Evolutionary conservation across 2,797 vertebrate species (phyloP).

Genomic region (Poliocrania exsul): DNA sequence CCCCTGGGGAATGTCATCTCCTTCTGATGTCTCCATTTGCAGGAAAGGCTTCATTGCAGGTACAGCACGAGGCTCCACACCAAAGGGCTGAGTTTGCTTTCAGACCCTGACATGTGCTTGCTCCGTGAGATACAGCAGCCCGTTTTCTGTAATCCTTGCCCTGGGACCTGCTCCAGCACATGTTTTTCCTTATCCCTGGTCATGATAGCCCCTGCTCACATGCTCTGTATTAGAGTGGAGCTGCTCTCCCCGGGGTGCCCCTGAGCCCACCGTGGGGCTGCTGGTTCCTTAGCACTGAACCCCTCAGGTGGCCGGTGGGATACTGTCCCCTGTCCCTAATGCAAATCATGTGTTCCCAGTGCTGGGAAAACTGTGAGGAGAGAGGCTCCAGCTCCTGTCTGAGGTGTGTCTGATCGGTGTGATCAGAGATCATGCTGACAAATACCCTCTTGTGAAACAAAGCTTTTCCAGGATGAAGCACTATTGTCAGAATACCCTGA

Average conservation of each 20-base stretch:
- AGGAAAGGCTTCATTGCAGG: conserved; percentile 1
- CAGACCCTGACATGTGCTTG: rapidly evolving
- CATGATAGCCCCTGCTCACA: background rate
- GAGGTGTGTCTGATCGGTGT: background rate
- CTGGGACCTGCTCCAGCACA: background rate
- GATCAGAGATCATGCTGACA: background rate
- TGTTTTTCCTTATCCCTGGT: background rate
- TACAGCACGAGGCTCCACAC: background rate
- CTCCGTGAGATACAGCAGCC: background rate
- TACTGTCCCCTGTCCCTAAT: background rate
- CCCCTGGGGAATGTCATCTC: conserved; percentile 6
- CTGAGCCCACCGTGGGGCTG: background rate
- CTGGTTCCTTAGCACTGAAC: background rate
- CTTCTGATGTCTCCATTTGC: conserved; percentile 55
- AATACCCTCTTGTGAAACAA: background rate
- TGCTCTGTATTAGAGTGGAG: background rate
- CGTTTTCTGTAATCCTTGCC: background rate
- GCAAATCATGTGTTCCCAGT: background rate
- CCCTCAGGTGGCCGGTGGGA: background rate
- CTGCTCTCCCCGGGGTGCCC: rapidly evolving
- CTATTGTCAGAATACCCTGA: background rate
- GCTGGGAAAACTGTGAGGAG: background rate
- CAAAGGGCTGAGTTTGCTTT: background rate
- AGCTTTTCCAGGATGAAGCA: background rate
- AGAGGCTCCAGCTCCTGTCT: background rate